phyloP scores from a whole-genome alignment of 1,140 invertebrate genomes.

The Telenomus remus region DNA sequence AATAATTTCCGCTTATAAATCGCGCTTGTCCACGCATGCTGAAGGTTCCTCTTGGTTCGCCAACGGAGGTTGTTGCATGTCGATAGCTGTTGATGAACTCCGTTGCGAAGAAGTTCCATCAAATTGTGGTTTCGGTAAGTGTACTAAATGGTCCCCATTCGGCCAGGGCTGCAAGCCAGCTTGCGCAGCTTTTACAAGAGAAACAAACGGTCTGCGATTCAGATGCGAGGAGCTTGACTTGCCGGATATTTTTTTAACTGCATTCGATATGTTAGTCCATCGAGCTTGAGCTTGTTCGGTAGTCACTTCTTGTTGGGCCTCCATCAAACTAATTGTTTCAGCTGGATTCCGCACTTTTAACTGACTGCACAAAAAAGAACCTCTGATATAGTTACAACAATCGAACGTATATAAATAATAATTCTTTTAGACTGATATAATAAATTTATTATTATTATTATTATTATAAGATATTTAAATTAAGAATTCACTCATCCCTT shows the following conservation, averaged over 20 bases:
- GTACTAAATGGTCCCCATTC: constrained; percentile 64
- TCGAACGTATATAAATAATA: constrained; percentile 67
- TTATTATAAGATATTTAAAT: too few relatives aligned
- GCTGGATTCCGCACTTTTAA: constrained; percentile 61
- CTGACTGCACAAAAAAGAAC: constrained; percentile 64
- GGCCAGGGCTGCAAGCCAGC: constrained; percentile 66
- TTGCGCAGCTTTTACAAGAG: constrained; percentile 50
- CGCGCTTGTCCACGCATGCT: constrained; percentile 60
- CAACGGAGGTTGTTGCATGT: constrained; percentile 42
- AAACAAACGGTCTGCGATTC: constrained; percentile 64
- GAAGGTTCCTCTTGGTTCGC: constrained; percentile 17
- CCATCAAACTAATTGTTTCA: constrained; percentile 71
- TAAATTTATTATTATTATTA: too few relatives aligned
- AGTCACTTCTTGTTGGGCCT: constrained; percentile 58
- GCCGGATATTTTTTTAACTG: constrained; percentile 62
- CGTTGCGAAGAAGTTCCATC: constrained; percentile 16
- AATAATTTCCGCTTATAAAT: too few relatives aligned
- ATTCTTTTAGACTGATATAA: too few relatives aligned
- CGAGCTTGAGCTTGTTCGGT: constrained; percentile 50
- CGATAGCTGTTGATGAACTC: constrained; percentile 50
- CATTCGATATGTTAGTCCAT: constrained; percentile 56
- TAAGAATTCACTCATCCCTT: constrained; percentile 44
- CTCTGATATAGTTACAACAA: constrained; percentile 74
- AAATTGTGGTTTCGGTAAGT: constrained; percentile 14
- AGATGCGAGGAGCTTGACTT: constrained; percentile 55